phyloP scores from a whole-genome alignment of 2,113 vertebrate genomes.

The Lates calcarifer region DNA sequence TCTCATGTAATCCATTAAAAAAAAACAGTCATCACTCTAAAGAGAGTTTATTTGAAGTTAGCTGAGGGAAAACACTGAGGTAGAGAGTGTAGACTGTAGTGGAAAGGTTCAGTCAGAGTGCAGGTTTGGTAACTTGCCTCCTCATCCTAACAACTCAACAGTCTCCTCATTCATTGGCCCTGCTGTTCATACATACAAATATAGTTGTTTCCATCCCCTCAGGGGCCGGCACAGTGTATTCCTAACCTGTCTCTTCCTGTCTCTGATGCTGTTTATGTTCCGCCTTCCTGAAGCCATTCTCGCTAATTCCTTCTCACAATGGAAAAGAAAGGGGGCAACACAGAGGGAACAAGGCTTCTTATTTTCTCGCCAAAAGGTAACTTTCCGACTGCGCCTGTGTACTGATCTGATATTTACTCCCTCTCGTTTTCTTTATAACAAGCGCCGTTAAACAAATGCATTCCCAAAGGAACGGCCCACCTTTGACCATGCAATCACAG shows the following conservation, averaged over 20 bases:
- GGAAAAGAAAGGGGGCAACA: conserved; percentile 30
- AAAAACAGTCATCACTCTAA: conserved; percentile 26
- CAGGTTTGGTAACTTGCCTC: conserved; percentile 27
- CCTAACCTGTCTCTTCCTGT: conserved; percentile 45
- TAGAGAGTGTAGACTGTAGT: neutral
- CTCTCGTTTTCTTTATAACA: conserved; percentile 26
- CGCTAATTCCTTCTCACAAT: conserved; percentile 52
- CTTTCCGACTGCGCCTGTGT: conserved; percentile 23
- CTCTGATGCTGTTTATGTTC: conserved; percentile 46
- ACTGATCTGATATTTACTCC: conserved; percentile 52
- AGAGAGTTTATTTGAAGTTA: conserved; percentile 38
- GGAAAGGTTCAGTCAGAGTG: conserved; percentile 42
- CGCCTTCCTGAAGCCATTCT: conserved; percentile 46
- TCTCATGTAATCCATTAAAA: conserved; percentile 20
- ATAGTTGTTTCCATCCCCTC: conserved; percentile 45
- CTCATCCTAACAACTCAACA: conserved; percentile 49
- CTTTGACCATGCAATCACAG: conserved; percentile 59
- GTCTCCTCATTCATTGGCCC: conserved; percentile 43
- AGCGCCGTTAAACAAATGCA: conserved; percentile 42
- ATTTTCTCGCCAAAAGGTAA: conserved; percentile 47
- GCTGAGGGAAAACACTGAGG: conserved; percentile 35
- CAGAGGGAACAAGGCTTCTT: conserved; percentile 38
- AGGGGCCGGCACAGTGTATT: conserved; percentile 24
- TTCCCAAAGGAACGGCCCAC: conserved; percentile 49
- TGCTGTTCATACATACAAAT: conserved; percentile 37